Evolutionary conservation across 2,113 vertebrate species (phyloP), one percentile per base, ranked within the genome.

Genomic region (Catagonus wagneri): DNA sequence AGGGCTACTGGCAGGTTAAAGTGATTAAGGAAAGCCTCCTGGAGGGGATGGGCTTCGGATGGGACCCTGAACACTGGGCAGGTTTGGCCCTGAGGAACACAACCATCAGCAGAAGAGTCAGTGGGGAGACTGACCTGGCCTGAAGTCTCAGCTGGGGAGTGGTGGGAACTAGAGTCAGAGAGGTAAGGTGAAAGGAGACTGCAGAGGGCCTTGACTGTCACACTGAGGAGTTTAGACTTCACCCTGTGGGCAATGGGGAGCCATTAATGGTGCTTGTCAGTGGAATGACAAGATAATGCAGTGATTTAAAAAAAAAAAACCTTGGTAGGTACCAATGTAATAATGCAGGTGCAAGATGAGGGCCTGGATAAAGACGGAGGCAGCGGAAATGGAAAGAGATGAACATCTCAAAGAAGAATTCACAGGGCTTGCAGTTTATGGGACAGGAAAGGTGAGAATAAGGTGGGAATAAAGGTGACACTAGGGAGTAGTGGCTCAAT

Each of bases 111-210:
- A 96, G 91, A 96, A 89, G 97, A 97, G 94, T 97, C 95, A 93
- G 97, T 75, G 56, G 94, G 94, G 96, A 97, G 88, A 97, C 97
- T 96, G 97, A 97, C 97, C 97, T 97, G 97, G 97, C 97, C 97
- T 98, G 96, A 96, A 97, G 97, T 96, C 95, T 97, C 97, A 96
- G 97, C 96, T 95, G 95, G 97, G 97, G 97, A 97, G 96, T 94
- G 96, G 86, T 96, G 96, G 94, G 97, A 96, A 96, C 89, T 96
- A 95, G 96, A 96, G 91, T 96, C 96, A 97, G 97, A 96, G 74
- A 96, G 89, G 86, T 92, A 94, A 97, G 95, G 93, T 97, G 96
- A 98, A 97, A 96, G 96, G 86, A 97, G 96, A 96, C 95, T 95
- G 96, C 15, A 96, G 92, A 97, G 96, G 97, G 97, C 97, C 97